Percentiles rank a stretch among this genome's conserved stretches.
Conservation (phyloP, 2,113 vertebrate genomes). For the Capreolus pygargus region DNA sequence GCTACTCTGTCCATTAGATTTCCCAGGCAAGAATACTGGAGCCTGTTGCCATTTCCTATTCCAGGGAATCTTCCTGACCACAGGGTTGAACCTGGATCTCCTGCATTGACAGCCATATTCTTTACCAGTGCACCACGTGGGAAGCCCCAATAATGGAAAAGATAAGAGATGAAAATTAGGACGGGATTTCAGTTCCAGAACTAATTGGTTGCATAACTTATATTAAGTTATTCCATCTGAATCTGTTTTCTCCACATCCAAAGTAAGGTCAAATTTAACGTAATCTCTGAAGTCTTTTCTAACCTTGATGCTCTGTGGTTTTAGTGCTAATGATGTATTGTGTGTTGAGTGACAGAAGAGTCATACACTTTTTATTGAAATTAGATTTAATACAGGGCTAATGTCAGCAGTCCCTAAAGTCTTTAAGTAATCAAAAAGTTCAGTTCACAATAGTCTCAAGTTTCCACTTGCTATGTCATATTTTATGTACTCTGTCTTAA, state of each 20-base stretch:
- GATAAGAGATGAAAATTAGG: not conserved
- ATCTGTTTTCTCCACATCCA: not conserved
- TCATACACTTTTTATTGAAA: not conserved
- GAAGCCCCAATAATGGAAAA: not conserved
- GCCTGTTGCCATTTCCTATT: not conserved
- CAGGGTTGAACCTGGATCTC: not conserved
- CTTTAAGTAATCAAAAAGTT: conserved; percentile 20
- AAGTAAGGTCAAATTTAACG: not conserved
- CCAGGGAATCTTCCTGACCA: not conserved
- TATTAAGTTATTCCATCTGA: not conserved
- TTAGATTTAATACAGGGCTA: not conserved
- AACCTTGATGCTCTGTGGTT: not conserved
- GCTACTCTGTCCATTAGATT: not conserved
- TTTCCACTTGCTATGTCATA: not conserved
- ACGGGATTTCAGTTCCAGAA: not conserved
- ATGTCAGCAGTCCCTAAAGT: not conserved
- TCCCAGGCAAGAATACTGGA: not conserved
- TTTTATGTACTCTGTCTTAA: not conserved
- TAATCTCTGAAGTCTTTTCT: not conserved
- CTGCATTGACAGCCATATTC: not conserved
- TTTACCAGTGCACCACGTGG: not conserved
- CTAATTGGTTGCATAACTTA: not conserved
- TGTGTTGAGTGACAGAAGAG: not conserved
- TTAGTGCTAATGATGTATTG: not conserved
- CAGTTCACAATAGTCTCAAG: not conserved